Conservation (phyloP, 2,113 vertebrate genomes). For the Solea solea region DNA sequence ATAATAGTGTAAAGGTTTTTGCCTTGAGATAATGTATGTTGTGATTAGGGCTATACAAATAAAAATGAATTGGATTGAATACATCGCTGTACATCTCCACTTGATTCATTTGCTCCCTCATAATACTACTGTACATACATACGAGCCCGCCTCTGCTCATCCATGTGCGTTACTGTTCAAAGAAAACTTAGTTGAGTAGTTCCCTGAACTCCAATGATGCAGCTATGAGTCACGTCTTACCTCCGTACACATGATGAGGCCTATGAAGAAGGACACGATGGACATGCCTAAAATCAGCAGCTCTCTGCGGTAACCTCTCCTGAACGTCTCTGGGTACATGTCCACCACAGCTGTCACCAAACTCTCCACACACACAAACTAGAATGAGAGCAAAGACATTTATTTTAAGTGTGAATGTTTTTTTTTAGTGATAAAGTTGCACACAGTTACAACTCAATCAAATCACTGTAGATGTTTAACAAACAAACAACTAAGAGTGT, state of each 20-base stretch:
- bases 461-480: too few species aligned
- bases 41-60: too few species aligned
- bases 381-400: constrained; percentile 20
- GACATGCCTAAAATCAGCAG: constrained; percentile 93
- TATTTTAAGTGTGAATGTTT: background rate
- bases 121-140: too few species aligned
- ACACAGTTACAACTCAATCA: too few species aligned
- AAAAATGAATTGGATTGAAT: too few species aligned
- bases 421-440: background rate
- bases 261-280: constrained; percentile 89
- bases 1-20: too few species aligned
- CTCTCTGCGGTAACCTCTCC: constrained; percentile 93
- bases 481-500: background rate
- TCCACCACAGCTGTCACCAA: constrained; percentile 97
- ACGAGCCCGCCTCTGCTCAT: too few species aligned
- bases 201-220: background rate
- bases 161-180: too few species aligned
- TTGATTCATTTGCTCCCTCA: too few species aligned
- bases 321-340: constrained; percentile 96
- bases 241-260: constrained; percentile 96
- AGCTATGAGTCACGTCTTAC: constrained; percentile 75
- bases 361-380: constrained; percentile 99
- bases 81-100: too few species aligned
- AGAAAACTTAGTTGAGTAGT: too few species aligned
- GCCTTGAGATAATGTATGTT: too few species aligned